Evolutionary conservation across 92 coral and sea anemone genomes (phyloP).

Genomic region (Desmophyllum pertusum): DNA sequence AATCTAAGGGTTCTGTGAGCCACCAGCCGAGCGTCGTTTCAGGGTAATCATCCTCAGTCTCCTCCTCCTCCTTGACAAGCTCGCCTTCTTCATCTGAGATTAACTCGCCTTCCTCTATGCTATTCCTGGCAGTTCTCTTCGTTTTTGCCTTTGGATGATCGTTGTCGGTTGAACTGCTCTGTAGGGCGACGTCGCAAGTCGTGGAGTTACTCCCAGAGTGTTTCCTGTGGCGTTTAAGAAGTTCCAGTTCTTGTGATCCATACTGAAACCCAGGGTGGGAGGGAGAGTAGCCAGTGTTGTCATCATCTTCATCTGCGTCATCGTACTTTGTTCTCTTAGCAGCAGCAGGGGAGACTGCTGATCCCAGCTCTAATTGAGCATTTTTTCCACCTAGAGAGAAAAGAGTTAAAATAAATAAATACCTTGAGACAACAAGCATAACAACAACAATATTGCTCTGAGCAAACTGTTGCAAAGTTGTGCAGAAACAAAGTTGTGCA

Average conservation of each 20-base stretch:
- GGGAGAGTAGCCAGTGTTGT: constrained; percentile 79
- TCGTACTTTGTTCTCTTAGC: constrained; percentile 52
- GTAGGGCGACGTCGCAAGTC: not conserved
- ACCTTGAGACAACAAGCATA: not conserved
- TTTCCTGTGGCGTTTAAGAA: constrained; percentile 64
- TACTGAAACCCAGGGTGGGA: constrained; percentile 74
- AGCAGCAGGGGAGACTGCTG: constrained; percentile 13
- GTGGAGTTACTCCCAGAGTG: constrained; percentile 1
- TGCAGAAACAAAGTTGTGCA: too few species aligned
- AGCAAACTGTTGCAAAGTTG: too few species aligned
- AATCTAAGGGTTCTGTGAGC: constrained; percentile 76
- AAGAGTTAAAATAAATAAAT: too few species aligned
- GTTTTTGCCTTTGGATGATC: not conserved
- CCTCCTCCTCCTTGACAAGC: constrained; percentile 35
- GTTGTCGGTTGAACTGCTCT: constrained; percentile 13
- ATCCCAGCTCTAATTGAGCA: constrained; percentile 44
- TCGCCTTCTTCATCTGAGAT: constrained; percentile 53
- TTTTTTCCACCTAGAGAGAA: constrained; percentile 29
- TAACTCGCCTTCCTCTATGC: constrained; percentile 62
- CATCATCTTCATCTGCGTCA: constrained; percentile 21
- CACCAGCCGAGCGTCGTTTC: constrained; percentile 75
- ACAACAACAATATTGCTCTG: too few species aligned
- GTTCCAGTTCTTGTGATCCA: constrained; percentile 71
- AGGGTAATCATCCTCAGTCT: constrained; percentile 41
- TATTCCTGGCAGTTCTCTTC: not conserved